Evolutionary conservation across 2,797 vertebrate species (phyloP).

Genomic region (Rhadinocentrus ornatus): DNA sequence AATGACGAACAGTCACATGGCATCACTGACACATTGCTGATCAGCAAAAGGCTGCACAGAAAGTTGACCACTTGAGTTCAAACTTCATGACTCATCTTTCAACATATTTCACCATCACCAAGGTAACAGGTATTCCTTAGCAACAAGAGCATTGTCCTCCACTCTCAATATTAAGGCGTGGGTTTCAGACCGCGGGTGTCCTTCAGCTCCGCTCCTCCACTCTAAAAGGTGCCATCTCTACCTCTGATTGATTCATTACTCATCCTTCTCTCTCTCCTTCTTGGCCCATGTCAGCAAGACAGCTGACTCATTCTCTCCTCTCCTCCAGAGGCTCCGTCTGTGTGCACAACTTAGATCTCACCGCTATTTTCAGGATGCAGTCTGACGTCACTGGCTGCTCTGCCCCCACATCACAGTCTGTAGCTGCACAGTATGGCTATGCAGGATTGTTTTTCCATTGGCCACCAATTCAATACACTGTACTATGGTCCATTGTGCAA

Average conservation of each 20-base stretch:
- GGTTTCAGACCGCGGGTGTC: constrained; percentile 62
- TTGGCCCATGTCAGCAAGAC: constrained; percentile 59
- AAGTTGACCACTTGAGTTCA: constrained; percentile 53
- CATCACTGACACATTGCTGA: constrained; percentile 20
- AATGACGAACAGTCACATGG: constrained; percentile 30
- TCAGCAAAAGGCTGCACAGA: constrained; percentile 9
- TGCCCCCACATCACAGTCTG: constrained; percentile 58
- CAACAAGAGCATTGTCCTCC: constrained; percentile 71
- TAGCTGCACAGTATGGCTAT: constrained; percentile 47
- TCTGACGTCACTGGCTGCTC: constrained; percentile 62
- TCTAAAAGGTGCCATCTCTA: constrained; percentile 46
- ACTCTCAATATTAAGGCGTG: constrained; percentile 56
- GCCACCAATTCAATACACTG: constrained; percentile 16
- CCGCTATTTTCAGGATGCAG: constrained; percentile 75
- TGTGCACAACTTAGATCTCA: constrained; percentile 70
- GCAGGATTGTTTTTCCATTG: constrained; percentile 44
- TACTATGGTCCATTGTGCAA: constrained; percentile 18
- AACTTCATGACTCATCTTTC: constrained; percentile 72
- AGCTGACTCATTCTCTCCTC: constrained; percentile 77
- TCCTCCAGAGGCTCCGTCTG: constrained; percentile 69
- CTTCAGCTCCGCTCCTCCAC: constrained; percentile 51
- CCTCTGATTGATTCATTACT: constrained; percentile 69
- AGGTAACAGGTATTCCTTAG: constrained; percentile 79
- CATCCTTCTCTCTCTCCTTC: constrained; percentile 62
- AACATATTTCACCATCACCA: constrained; percentile 68